phyloP scores from a whole-genome alignment of 2,888 invertebrate genomes.

The Brassicogethes aeneus region DNA sequence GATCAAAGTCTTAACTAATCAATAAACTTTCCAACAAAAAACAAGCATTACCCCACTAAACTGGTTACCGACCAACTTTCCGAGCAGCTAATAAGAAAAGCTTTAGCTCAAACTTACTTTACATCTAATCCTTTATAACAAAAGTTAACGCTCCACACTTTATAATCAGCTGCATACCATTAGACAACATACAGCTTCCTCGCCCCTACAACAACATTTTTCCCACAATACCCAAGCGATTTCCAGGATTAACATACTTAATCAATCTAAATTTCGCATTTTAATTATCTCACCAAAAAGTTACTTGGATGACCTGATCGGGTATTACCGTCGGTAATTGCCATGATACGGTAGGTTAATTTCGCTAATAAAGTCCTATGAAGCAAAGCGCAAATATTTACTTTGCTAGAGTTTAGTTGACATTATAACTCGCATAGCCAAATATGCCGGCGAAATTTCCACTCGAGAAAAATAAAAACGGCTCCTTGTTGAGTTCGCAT shows the following conservation, averaged over 20 bases:
- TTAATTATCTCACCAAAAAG: too few species aligned
- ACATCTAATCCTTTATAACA: not conserved
- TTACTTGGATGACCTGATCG: too few species aligned
- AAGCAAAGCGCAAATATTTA: slow-evolving; percentile 36
- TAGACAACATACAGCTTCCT: too few species aligned
- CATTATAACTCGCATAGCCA: slow-evolving; percentile 34
- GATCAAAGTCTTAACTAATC: slow-evolving; percentile 1
- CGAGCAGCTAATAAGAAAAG: slow-evolving; percentile 1
- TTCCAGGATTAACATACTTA: too few species aligned
- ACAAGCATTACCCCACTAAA: not conserved
- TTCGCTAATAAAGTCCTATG: slow-evolving; percentile 37
- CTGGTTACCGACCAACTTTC: not conserved
- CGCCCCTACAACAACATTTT: too few species aligned
- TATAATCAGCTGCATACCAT: too few species aligned
- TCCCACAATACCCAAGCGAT: too few species aligned
- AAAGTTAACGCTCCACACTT: not conserved
- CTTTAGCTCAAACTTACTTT: not conserved
- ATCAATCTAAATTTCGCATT: too few species aligned
- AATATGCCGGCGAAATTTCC: slow-evolving; percentile 29
- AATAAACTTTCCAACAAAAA: not conserved
- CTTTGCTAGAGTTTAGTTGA: slow-evolving; percentile 39
- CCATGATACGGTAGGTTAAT: slow-evolving; percentile 31
- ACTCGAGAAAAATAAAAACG: slow-evolving; percentile 36
- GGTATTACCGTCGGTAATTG: slow-evolving; percentile 26
- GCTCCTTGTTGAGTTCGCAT: slow-evolving; percentile 28